Conservation (phyloP, 2,888 invertebrate genomes). For the Polietes domitor region DNA sequence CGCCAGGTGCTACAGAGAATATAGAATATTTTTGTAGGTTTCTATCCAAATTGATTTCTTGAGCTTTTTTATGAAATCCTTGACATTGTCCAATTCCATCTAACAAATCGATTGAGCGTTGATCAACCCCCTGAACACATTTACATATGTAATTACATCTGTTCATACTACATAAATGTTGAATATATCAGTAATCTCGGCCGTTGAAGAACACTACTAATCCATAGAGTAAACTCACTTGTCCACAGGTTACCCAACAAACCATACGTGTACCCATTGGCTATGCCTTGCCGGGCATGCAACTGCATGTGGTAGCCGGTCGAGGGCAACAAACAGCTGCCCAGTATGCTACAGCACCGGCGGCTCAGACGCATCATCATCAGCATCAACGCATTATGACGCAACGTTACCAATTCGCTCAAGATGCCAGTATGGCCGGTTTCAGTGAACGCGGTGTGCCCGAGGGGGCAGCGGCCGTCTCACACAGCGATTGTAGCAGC, state of each 20-base stretch:
- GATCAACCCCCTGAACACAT: too few relatives aligned
- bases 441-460: constrained; percentile 86
- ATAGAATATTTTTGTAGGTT: too few relatives aligned
- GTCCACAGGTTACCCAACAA: constrained; percentile 80
- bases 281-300: constrained; percentile 81
- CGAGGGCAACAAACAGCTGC: constrained; percentile 74
- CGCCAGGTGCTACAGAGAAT: too few relatives aligned
- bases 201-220: not conserved
- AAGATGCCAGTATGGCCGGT: constrained; percentile 72
- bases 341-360: constrained; percentile 74
- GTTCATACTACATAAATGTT: not conserved
- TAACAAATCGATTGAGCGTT: too few relatives aligned
- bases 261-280: constrained; percentile 82
- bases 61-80: too few relatives aligned
- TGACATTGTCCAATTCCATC: too few relatives aligned
- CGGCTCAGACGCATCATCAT: constrained; percentile 69
- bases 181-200: not conserved
- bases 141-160: not conserved
- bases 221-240: constrained; percentile 18
- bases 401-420: constrained; percentile 77
- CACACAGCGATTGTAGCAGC: constrained; percentile 75
- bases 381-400: constrained; percentile 76
- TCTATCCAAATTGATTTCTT: too few relatives aligned
- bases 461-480: constrained; percentile 87
- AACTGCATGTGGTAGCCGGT: constrained; percentile 81